These are phyloP conservation scores for Anabacerthia variegaticeps DNA, from an alignment of 2,797 vertebrate genomes.

Conservation along the genomic window DNA sequence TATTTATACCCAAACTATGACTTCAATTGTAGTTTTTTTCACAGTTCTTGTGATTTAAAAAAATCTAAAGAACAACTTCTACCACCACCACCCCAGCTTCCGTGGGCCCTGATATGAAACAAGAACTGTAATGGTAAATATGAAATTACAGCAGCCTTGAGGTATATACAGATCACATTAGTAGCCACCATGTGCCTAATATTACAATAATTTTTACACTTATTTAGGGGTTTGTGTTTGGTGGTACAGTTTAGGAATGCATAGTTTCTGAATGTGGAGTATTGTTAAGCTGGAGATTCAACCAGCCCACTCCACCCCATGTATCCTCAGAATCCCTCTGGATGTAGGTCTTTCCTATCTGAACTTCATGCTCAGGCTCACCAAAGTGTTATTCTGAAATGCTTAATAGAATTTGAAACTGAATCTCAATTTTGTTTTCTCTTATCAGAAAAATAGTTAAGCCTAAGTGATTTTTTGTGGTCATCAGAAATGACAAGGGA, in stretches of 20 bases:
- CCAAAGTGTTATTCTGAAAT: background rate
- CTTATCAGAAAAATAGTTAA: background rate
- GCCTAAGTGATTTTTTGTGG: background rate
- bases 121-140: background rate
- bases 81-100: background rate
- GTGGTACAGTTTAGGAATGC: background rate
- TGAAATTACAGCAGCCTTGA: background rate
- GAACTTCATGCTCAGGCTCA: background rate
- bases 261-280: background rate
- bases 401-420: background rate
- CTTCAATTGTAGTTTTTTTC: constrained; percentile 54
- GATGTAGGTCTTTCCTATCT: background rate
- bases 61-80: background rate
- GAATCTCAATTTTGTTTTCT: background rate
- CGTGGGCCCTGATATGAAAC: background rate
- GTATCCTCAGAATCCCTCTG: background rate
- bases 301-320: background rate
- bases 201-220: background rate
- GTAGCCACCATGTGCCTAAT: background rate
- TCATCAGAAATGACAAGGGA: background rate
- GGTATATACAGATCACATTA: background rate
- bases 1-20: constrained; percentile 56
- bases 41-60: constrained; percentile 21
- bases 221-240: background rate
- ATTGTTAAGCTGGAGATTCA: background rate